Conservation (phyloP, 2,113 vertebrate genomes). For the Scartelaos histophorus region DNA sequence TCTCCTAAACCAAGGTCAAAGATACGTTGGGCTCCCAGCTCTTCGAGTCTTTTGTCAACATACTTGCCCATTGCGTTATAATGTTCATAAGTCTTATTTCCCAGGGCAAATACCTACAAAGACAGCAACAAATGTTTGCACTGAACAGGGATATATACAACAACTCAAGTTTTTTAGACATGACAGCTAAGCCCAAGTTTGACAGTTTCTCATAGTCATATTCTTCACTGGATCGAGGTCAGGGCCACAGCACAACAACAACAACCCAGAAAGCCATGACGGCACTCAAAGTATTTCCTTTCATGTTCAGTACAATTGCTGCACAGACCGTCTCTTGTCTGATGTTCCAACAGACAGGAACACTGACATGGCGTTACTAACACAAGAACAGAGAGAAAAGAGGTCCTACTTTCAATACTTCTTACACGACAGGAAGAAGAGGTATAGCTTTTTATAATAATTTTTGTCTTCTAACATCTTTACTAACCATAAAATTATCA, state of each 20-base stretch:
- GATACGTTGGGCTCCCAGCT: slow-evolving; percentile 90
- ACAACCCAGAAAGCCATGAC: slow-evolving; percentile 11
- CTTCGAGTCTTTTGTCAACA: slow-evolving; percentile 90
- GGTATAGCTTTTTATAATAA: no score
- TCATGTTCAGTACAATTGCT: slow-evolving; percentile 15
- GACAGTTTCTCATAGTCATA: slow-evolving; percentile 21
- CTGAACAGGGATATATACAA: background rate
- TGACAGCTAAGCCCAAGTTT: background rate
- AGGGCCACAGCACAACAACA: background rate
- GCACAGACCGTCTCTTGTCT: background rate
- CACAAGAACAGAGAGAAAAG: background rate
- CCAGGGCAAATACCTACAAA: slow-evolving; percentile 90
- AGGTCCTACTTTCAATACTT: background rate
- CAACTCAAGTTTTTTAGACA: background rate
- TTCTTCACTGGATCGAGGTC: slow-evolving; percentile 27
- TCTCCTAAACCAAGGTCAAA: slow-evolving; percentile 94
- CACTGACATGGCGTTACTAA: background rate
- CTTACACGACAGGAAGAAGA: no score
- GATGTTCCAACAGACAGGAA: background rate
- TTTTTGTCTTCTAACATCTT: no score
- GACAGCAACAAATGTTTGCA: background rate
- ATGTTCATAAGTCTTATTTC: slow-evolving; percentile 97
- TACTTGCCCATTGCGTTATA: slow-evolving; percentile 98
- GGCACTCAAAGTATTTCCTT: slow-evolving; percentile 23
- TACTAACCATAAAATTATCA: no score